These are phyloP conservation scores for Sesamia nonagrioides DNA, from an alignment of 1,140 invertebrate genomes.

Conservation along the genomic window DNA sequence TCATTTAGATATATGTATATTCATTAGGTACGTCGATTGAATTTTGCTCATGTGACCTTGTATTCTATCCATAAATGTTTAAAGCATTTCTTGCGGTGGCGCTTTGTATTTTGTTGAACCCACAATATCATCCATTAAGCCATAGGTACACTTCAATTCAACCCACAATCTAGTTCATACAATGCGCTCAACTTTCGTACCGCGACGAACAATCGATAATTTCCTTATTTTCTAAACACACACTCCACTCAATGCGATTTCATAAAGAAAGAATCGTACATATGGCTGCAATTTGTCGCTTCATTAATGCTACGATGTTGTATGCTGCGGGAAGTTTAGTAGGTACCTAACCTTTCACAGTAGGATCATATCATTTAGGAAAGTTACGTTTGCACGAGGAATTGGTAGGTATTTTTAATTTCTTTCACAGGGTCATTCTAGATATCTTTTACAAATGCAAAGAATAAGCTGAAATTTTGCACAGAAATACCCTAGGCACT, in stretches of 20 bases:
- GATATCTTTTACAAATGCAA: no score
- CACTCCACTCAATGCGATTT: slow-evolving; percentile 19
- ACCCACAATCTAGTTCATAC: slow-evolving; percentile 17
- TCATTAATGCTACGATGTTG: slow-evolving; percentile 1
- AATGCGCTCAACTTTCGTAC: slow-evolving; percentile 31
- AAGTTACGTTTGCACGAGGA: no score
- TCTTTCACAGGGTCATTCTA: no score
- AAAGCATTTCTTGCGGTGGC: neutral
- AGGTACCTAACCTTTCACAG: no score
- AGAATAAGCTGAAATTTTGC: no score
- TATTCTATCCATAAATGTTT: no score
- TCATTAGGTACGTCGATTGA: no score
- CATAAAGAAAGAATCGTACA: slow-evolving; percentile 25
- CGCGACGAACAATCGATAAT: slow-evolving; percentile 23
- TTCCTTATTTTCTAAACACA: slow-evolving; percentile 42
- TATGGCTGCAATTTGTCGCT: slow-evolving; percentile 3
- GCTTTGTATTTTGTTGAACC: neutral
- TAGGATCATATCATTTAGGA: neutral
- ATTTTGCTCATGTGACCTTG: no score
- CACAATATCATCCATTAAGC: slow-evolving; percentile 15
- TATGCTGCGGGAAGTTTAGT: neutral
- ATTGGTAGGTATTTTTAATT: no score
- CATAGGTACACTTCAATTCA: neutral
- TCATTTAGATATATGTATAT: no score
- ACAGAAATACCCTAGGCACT: no score